A percentile compares a stretch with the other conserved stretches of the same genome.
These are phyloP conservation scores for Chloromyia formosa DNA, from an alignment of 2,888 invertebrate genomes.

Conservation along the genomic window DNA sequence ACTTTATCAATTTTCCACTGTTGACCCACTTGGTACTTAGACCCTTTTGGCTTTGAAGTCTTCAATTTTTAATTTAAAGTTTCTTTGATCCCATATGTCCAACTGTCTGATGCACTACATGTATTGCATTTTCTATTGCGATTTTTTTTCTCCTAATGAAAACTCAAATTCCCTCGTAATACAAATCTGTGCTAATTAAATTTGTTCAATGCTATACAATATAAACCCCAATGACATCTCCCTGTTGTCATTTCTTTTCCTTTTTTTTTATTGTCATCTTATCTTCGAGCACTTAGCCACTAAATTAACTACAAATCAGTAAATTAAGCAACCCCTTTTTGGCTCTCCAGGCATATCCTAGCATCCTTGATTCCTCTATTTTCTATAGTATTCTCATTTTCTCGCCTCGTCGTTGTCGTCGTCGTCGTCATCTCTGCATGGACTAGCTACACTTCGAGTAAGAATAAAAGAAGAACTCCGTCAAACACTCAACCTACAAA, in stretches of 20 bases:
- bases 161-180: too few relatives aligned
- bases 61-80: too few relatives aligned
- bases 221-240: too few relatives aligned
- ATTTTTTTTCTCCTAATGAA: too few relatives aligned
- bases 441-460: conserved; percentile 17
- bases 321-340: conserved; percentile 29
- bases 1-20: too few relatives aligned
- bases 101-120: too few relatives aligned
- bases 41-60: too few relatives aligned
- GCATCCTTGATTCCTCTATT: not conserved
- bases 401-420: conserved; percentile 2
- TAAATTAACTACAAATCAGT: conserved; percentile 15
- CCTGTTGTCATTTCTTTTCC: not conserved
- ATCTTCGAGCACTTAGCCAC: conserved; percentile 9
- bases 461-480: conserved; percentile 28
- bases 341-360: not conserved
- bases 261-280: not conserved
- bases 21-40: too few relatives aligned
- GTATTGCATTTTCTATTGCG: too few relatives aligned
- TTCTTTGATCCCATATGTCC: too few relatives aligned
- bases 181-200: too few relatives aligned
- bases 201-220: too few relatives aligned
- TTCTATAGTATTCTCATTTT: conserved; percentile 30
- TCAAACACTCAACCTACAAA: conserved; percentile 31
- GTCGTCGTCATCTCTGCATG: conserved; percentile 2